A percentile compares a stretch with the other conserved stretches of the same genome.
Evolutionary conservation across 2,113 vertebrate species (phyloP).

Genomic region (Gnathonemus echidnorhynchus): DNA sequence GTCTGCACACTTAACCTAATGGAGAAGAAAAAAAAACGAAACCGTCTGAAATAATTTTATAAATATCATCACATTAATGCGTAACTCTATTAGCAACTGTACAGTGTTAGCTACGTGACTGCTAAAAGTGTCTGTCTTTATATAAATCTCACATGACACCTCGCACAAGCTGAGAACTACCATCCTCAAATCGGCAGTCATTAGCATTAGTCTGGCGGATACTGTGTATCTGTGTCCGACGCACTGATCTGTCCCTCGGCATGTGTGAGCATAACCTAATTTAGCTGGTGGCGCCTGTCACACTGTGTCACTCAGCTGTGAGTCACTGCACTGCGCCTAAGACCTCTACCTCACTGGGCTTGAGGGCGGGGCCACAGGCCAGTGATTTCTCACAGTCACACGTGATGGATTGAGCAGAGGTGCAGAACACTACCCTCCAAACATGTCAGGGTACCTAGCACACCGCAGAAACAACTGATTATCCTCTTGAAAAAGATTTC

Average conservation of each 20-base stretch:
- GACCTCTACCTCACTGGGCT: not conserved
- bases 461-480: not conserved
- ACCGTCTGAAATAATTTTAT: no score
- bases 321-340: not conserved
- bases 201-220: not conserved
- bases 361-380: not conserved
- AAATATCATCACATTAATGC: not conserved
- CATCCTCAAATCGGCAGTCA: not conserved
- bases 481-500: not conserved
- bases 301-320: not conserved
- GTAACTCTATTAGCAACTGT: conserved; percentile 2
- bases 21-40: not conserved
- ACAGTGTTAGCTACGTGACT: conserved; percentile 8
- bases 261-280: not conserved
- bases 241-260: not conserved
- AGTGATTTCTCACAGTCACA: not conserved
- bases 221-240: not conserved
- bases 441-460: not conserved
- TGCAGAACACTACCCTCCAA: not conserved
- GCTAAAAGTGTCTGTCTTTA: conserved; percentile 1
- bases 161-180: not conserved
- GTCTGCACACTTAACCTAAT: not conserved
- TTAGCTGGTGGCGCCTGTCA: not conserved
- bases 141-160: not conserved
- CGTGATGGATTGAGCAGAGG: not conserved